These are phyloP conservation scores for Eptatretus burgeri DNA, from an alignment of 2,113 vertebrate species.

Conservation along the genomic window DNA sequence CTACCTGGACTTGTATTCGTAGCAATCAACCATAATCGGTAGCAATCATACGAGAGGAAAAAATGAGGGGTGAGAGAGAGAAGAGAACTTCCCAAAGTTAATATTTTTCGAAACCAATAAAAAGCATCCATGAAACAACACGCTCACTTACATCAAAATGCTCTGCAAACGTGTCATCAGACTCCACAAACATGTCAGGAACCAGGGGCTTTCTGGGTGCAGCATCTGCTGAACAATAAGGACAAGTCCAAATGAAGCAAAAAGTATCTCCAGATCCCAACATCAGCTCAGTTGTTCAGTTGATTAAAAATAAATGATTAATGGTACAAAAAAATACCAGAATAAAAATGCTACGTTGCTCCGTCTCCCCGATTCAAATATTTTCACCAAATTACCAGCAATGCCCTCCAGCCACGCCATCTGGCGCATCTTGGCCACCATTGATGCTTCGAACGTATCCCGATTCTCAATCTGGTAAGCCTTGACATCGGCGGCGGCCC, in stretches of 20 bases:
- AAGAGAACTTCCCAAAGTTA: too few relatives aligned
- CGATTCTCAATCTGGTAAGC: constrained; percentile 82
- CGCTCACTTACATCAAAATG: constrained; percentile 56
- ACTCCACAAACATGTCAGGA: constrained; percentile 96
- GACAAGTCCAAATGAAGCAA: background rate
- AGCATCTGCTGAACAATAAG: constrained; percentile 23
- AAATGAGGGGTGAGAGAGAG: too few relatives aligned
- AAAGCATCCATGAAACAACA: too few relatives aligned
- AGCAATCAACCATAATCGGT: too few relatives aligned
- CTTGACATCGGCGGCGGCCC: constrained; percentile 76
- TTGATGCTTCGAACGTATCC: constrained; percentile 68
- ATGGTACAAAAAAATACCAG: too few relatives aligned
- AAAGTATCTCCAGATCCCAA: background rate
- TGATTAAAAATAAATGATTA: background rate
- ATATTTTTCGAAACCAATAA: too few relatives aligned
- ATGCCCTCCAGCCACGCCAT: constrained; percentile 41
- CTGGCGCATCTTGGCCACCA: constrained; percentile 90
- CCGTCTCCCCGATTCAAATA: background rate
- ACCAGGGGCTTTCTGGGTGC: constrained; percentile 65
- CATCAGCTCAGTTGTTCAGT: background rate
- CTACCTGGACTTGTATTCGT: too few relatives aligned
- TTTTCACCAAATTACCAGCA: background rate
- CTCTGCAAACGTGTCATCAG: constrained; percentile 89
- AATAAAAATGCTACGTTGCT: background rate
- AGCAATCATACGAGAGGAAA: too few relatives aligned